These are phyloP conservation scores for Drosophila pruinosa DNA, from an alignment of 1,140 invertebrate species.

Conservation along the genomic window DNA sequence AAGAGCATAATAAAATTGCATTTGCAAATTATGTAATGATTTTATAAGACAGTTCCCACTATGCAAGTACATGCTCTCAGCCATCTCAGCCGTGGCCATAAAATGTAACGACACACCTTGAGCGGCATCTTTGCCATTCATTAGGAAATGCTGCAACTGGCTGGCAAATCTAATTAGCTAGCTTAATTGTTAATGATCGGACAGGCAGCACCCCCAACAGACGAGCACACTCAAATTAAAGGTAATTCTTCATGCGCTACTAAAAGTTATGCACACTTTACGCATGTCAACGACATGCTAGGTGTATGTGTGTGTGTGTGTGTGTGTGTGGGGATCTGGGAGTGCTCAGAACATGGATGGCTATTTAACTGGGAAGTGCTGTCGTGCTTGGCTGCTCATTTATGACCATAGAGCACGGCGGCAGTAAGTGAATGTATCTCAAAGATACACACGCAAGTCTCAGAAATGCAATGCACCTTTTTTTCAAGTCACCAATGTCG, in stretches of 20 bases:
- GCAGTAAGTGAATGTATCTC: constrained; percentile 47
- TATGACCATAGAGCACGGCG: constrained; percentile 69
- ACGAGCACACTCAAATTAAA: constrained; percentile 49
- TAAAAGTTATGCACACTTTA: constrained; percentile 65
- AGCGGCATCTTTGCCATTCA: constrained; percentile 9
- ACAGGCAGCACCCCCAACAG: constrained; percentile 7
- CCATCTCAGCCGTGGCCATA: background rate
- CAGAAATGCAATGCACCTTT: constrained; percentile 25
- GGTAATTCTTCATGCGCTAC: constrained; percentile 62
- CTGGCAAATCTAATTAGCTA: constrained; percentile 55
- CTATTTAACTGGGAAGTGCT: constrained; percentile 16
- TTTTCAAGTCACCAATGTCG: constrained; percentile 19
- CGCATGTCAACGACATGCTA: constrained; percentile 24
- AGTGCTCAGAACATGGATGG: background rate
- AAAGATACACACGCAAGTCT: constrained; percentile 41
- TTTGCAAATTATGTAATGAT: no score
- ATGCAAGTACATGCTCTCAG: background rate
- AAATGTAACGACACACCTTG: background rate
- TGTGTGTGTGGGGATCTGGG: constrained; percentile 7
- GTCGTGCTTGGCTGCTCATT: constrained; percentile 73
- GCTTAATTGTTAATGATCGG: constrained; percentile 41
- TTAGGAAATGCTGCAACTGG: constrained; percentile 46
- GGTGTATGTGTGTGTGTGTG: background rate
- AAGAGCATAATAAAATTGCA: background rate
- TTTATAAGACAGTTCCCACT: background rate